These are phyloP conservation scores for Eulemur macaco DNA, from an alignment of 2,113 vertebrate species.

Conservation along the genomic window DNA sequence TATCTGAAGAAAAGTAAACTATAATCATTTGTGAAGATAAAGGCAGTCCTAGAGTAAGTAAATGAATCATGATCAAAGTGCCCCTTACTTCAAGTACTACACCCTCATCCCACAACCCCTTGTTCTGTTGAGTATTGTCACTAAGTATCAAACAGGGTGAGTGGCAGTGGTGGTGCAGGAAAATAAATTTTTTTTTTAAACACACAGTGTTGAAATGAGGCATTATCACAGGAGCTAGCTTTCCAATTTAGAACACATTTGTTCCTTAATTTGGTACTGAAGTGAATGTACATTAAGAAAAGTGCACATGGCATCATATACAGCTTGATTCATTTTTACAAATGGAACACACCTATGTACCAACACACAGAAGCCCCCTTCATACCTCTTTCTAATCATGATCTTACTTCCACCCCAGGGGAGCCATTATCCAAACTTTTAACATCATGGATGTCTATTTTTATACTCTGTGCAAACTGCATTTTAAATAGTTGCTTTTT, in stretches of 20 bases:
- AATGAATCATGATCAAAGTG: not conserved
- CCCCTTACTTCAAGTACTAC: not conserved
- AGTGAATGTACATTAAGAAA: not conserved
- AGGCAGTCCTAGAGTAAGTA: not conserved
- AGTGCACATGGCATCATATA: not conserved
- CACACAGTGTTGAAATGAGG: not conserved
- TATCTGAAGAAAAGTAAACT: constrained; percentile 24
- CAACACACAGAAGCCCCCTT: not conserved
- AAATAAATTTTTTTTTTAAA: not conserved
- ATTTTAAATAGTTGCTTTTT: not conserved
- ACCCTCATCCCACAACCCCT: not conserved
- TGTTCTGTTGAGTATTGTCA: not conserved
- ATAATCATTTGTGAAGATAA: constrained; percentile 23
- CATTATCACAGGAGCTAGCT: not conserved
- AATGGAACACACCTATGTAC: not conserved
- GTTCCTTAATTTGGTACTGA: not conserved
- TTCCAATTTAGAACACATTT: not conserved
- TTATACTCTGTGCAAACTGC: constrained; percentile 20
- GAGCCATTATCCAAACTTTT: constrained; percentile 31
- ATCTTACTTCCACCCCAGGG: not conserved
- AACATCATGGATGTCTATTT: not conserved
- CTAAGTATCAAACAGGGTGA: not conserved
- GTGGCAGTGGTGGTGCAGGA: not conserved
- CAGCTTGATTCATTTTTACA: not conserved
- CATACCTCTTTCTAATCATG: not conserved